Evolutionary conservation across 2,797 vertebrate genomes (phyloP).

Genomic region (Sebastes alutus): DNA sequence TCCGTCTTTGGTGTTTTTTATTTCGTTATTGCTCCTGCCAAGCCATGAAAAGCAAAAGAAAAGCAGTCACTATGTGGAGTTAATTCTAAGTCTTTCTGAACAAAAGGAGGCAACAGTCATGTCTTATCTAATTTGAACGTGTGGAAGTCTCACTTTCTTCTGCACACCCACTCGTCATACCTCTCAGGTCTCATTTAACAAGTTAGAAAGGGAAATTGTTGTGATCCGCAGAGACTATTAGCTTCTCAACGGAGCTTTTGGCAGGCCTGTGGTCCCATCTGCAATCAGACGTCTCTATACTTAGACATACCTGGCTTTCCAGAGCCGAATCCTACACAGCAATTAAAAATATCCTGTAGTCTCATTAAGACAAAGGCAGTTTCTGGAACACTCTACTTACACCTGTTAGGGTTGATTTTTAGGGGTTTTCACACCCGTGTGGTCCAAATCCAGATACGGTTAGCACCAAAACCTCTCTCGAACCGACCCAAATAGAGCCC

Average conservation of each 20-base stretch:
- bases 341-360: constrained; percentile 42
- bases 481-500: background rate
- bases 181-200: constrained; percentile 68
- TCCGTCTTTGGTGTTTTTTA: constrained; percentile 3
- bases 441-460: background rate
- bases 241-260: constrained; percentile 57
- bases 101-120: constrained; percentile 50
- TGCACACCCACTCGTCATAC: constrained; percentile 60
- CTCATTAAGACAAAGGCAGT: constrained; percentile 10
- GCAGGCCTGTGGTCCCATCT: constrained; percentile 48
- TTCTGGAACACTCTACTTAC: background rate
- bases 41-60: constrained; percentile 3
- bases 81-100: constrained; percentile 39
- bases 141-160: constrained; percentile 48
- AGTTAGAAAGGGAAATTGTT: constrained; percentile 53
- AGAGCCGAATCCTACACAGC: constrained; percentile 31
- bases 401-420: background rate
- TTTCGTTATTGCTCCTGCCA: constrained; percentile 15
- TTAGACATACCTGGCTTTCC: constrained; percentile 37
- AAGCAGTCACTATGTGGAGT: constrained; percentile 9
- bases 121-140: constrained; percentile 60
- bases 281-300: constrained; percentile 47
- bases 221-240: constrained; percentile 58
- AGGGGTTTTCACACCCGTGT: background rate
- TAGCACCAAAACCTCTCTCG: background rate